These are phyloP conservation scores for Scalopus aquaticus DNA, from an alignment of 2,113 vertebrate genomes.

Conservation along the genomic window DNA sequence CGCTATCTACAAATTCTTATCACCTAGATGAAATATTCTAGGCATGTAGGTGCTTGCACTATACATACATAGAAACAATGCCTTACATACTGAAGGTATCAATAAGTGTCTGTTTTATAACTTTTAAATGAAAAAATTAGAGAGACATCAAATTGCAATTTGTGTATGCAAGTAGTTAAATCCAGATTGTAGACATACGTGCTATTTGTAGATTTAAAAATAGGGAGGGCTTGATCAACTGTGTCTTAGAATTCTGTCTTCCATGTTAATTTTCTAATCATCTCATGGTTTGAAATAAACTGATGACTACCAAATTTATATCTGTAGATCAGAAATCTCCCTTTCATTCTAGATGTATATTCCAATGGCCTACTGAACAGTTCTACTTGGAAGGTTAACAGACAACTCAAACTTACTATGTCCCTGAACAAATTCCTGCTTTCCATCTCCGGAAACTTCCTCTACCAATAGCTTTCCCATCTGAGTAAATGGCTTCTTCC, in stretches of 20 bases:
- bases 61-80: background rate
- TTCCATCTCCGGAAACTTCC: background rate
- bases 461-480: background rate
- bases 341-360: background rate
- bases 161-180: background rate
- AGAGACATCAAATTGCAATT: background rate
- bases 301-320: background rate
- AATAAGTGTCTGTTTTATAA: conserved; percentile 22
- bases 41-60: background rate
- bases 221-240: background rate
- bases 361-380: background rate
- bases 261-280: background rate
- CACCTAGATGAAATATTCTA: background rate
- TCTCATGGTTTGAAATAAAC: conserved; percentile 25
- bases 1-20: background rate
- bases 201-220: background rate
- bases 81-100: background rate
- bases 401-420: background rate
- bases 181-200: background rate
- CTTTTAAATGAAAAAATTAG: background rate
- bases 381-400: background rate
- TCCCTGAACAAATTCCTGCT: background rate
- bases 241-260: background rate
- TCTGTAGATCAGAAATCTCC: background rate
- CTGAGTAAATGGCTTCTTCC: background rate